Evolutionary conservation across 2,888 invertebrate species (phyloP).

Genomic region (Helobdella robusta): DNA sequence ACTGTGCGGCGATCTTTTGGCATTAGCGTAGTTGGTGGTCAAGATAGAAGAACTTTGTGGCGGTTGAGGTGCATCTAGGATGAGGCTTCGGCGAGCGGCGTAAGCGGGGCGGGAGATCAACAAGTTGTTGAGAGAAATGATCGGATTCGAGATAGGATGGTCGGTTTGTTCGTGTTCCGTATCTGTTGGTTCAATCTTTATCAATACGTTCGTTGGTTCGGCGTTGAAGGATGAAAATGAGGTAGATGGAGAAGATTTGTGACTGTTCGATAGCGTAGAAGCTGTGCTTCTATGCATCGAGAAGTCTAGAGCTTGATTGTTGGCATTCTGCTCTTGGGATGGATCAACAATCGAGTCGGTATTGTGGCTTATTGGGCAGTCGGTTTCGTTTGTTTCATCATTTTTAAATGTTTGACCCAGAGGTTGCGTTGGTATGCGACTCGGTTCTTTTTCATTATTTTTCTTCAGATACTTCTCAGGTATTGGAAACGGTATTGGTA

Average conservation of each 20-base stretch:
- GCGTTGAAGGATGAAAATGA: neutral
- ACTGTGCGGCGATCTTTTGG: neutral
- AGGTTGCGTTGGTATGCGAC: neutral
- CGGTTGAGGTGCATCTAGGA: conserved; percentile 42
- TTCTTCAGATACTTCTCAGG: neutral
- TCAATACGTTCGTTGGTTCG: neutral
- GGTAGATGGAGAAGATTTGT: neutral
- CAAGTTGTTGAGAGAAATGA: neutral
- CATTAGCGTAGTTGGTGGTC: neutral
- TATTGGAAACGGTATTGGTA: conserved; percentile 16
- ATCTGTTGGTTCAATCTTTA: conserved; percentile 4
- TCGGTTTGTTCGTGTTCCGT: neutral
- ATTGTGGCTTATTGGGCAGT: neutral
- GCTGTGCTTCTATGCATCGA: conserved; percentile 3
- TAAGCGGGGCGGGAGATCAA: conserved; percentile 33
- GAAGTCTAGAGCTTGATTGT: conserved; percentile 18
- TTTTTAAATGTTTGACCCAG: too few species aligned
- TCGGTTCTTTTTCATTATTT: neutral
- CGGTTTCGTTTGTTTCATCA: too few species aligned
- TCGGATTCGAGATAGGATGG: too few species aligned
- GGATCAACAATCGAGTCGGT: neutral
- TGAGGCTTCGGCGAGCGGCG: conserved; percentile 42
- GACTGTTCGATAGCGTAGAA: neutral
- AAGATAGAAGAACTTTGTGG: neutral
- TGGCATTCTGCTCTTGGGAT: neutral